Conservation (phyloP, 2,888 invertebrate species). For the Omphaloscelis lunosa region DNA sequence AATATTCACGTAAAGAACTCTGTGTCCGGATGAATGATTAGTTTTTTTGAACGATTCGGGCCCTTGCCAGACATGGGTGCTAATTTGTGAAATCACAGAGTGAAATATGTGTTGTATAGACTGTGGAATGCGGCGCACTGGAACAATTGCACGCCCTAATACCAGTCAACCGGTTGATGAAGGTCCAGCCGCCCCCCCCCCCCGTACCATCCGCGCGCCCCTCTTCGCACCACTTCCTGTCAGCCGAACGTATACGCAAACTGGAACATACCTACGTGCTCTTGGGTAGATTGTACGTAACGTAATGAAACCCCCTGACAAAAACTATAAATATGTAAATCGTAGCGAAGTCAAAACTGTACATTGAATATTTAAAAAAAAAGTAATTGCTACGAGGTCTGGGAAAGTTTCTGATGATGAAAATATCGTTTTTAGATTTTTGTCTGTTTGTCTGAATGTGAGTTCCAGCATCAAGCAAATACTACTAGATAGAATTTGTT, state of each 20-base stretch:
- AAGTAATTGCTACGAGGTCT: neutral
- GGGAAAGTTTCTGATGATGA: neutral
- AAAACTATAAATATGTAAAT: neutral
- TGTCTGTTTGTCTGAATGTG: no score
- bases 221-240: constrained; percentile 72
- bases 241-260: constrained; percentile 69
- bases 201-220: constrained; percentile 33
- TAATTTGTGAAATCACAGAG: constrained; percentile 88
- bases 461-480: neutral
- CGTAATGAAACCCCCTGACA: neutral
- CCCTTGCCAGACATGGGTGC: constrained; percentile 78
- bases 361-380: neutral
- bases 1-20: constrained; percentile 62
- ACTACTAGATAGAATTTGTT: neutral
- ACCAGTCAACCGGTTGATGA: constrained; percentile 90
- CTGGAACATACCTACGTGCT: constrained; percentile 57
- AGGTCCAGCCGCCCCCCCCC: constrained; percentile 79
- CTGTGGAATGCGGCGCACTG: constrained; percentile 85
- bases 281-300: constrained; percentile 20
- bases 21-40: constrained; percentile 62
- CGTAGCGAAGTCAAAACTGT: no score
- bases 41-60: constrained; percentile 67
- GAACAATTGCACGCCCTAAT: constrained; percentile 89
- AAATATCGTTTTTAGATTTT: no score
- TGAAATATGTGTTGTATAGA: constrained; percentile 85